A percentile compares a stretch with the other conserved stretches of the same genome.
Conservation (phyloP, 2,888 invertebrate species). For the Cheilosia vernalis region DNA sequence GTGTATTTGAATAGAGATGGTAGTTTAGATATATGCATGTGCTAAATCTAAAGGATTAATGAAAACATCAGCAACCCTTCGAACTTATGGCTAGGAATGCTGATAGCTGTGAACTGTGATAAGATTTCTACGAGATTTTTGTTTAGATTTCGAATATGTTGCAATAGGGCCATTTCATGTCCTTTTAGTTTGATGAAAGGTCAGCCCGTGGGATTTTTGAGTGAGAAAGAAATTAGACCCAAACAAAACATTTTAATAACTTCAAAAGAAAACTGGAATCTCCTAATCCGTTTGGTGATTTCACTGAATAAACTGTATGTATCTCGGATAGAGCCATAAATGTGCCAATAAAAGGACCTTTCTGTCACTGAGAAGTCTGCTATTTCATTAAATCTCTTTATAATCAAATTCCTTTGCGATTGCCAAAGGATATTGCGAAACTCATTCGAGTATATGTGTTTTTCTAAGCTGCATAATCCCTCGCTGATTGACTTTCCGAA, state of each 20-base stretch:
- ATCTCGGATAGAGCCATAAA: too few relatives aligned
- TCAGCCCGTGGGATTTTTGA: too few relatives aligned
- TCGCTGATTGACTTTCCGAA: conserved; percentile 22
- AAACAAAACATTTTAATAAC: too few relatives aligned
- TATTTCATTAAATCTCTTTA: conserved; percentile 11
- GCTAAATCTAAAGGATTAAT: not conserved
- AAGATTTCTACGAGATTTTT: not conserved
- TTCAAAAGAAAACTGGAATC: too few relatives aligned
- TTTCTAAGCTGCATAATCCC: not conserved
- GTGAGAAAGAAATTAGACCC: too few relatives aligned
- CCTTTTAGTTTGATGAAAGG: too few relatives aligned
- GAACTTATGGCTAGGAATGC: not conserved
- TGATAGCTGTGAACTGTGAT: not conserved
- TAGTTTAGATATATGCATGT: not conserved
- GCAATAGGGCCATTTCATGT: too few relatives aligned
- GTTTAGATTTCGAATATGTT: too few relatives aligned
- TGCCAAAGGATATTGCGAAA: conserved; percentile 2
- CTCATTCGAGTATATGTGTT: not conserved
- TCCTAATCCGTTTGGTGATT: too few relatives aligned
- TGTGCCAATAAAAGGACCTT: not conserved
- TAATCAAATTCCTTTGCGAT: conserved; percentile 2
- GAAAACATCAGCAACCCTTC: conserved; percentile 7
- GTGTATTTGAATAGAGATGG: not conserved
- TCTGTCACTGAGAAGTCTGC: not conserved
- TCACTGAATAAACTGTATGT: too few relatives aligned